phyloP scores from a whole-genome alignment of 2,113 vertebrate species.

The Hydrochoerus hydrochaeris region DNA sequence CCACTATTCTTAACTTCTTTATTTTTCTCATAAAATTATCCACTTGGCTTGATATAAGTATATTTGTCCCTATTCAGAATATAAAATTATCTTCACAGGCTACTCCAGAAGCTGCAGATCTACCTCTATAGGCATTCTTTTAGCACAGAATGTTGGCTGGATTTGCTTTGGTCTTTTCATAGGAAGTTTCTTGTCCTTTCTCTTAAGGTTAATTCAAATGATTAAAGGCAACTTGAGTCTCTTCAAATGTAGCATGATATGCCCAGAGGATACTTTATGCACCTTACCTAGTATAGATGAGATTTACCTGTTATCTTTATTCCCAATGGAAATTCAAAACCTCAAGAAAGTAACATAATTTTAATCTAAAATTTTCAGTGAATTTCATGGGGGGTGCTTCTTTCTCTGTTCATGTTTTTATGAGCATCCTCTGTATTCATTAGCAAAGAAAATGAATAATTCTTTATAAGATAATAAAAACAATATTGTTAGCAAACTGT shows the following conservation, averaged over 20 bases:
- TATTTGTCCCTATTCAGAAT: background rate
- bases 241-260: background rate
- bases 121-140: background rate
- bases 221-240: background rate
- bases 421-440: background rate
- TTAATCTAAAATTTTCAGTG: background rate
- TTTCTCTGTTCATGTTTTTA: background rate
- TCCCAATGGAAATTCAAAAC: background rate
- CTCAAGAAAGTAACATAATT: background rate
- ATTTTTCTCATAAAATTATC: background rate
- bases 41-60: background rate
- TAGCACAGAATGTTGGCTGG: background rate
- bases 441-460: background rate
- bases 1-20: background rate
- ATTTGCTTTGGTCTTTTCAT: background rate
- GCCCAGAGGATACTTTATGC: background rate
- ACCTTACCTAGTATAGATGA: background rate
- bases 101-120: too few species aligned
- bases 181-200: background rate
- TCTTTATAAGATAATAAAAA: background rate
- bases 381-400: background rate
- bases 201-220: background rate
- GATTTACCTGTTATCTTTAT: background rate
- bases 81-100: background rate
- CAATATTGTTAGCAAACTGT: background rate